These are phyloP conservation scores for Myiotriccus ornatus DNA, from an alignment of 2,797 vertebrate species.

Conservation along the genomic window DNA sequence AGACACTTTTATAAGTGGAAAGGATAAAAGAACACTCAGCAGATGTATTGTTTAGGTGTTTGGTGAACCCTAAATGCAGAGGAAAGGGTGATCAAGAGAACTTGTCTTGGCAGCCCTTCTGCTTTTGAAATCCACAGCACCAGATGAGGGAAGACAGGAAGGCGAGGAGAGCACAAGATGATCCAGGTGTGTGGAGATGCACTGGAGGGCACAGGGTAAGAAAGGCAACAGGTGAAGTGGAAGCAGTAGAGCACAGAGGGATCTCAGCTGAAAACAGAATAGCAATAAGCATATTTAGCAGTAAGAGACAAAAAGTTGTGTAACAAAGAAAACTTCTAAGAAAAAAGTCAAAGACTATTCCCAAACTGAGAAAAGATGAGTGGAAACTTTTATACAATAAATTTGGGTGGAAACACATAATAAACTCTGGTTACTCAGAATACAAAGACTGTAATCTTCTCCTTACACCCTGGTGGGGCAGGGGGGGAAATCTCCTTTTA, in stretches of 20 bases:
- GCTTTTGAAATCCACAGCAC: neutral
- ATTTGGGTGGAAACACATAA: neutral
- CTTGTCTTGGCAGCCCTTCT: neutral
- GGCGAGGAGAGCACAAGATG: fast-evolving
- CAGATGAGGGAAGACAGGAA: neutral
- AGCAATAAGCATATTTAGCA: neutral
- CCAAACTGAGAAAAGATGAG: neutral
- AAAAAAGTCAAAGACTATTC: neutral
- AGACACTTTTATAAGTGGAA: neutral
- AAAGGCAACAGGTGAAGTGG: neutral
- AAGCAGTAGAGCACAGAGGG: neutral
- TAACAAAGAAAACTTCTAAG: neutral
- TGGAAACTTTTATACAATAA: neutral
- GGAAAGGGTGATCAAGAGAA: neutral
- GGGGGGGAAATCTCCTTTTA: neutral
- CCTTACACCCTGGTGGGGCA: neutral
- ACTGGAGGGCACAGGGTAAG: neutral
- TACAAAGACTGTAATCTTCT: neutral
- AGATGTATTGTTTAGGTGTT: neutral
- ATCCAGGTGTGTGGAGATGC: neutral
- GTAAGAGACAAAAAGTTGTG: neutral
- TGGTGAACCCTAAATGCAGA: neutral
- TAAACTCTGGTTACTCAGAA: neutral
- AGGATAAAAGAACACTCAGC: neutral
- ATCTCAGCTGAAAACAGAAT: neutral